These are phyloP conservation scores for Drosophila sproati DNA, from an alignment of 1,140 invertebrate species.

Conservation along the genomic window DNA sequence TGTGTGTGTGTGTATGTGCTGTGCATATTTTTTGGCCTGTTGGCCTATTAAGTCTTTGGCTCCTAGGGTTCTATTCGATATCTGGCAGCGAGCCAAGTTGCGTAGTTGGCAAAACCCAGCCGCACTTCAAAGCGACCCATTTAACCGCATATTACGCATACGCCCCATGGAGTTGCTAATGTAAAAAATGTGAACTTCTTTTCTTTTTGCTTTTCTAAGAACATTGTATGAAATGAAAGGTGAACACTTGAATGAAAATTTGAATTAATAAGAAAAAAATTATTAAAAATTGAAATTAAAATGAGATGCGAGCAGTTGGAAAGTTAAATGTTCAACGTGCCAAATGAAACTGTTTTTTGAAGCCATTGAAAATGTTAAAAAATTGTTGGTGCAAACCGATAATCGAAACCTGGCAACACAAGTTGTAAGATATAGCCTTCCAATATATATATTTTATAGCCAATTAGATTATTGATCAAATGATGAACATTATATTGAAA, in stretches of 20 bases:
- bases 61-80: conserved; percentile 48
- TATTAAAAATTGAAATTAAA: not conserved
- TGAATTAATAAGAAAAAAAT: not conserved
- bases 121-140: conserved; percentile 59
- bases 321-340: not conserved
- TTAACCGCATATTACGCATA: conserved; percentile 70
- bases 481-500: no score
- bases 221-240: no score
- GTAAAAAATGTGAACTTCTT: not conserved
- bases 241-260: no score
- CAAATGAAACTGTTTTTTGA: no score
- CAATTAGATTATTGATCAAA: no score
- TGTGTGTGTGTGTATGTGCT: conserved; percentile 42
- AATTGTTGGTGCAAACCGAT: no score
- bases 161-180: conserved; percentile 39
- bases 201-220: no score
- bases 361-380: no score
- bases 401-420: no score
- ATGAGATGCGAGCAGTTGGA: not conserved
- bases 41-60: conserved; percentile 78
- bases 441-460: no score
- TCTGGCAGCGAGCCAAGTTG: conserved; percentile 62
- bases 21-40: conserved; percentile 70
- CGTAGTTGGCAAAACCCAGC: conserved; percentile 47
- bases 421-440: no score